A percentile compares a stretch with the other conserved stretches of the same genome.
Evolutionary conservation across 2,797 vertebrate species (phyloP).

Genomic region (Setipinna tenuifilis): DNA sequence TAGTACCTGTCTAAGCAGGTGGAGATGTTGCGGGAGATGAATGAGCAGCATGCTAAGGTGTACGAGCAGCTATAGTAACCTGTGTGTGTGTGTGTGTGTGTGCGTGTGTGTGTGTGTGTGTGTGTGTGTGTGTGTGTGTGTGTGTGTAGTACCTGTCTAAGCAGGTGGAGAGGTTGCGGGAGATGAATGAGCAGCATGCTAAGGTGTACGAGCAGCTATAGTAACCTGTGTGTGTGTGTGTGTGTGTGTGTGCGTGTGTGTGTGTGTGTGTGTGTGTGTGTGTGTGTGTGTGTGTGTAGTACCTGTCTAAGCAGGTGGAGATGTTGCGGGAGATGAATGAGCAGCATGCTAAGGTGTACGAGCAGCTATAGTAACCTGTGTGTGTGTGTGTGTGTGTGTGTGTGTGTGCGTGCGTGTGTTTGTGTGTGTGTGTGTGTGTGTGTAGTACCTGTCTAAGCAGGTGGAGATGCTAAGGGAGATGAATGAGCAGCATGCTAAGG

Average conservation of each 20-base stretch:
- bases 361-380: conserved; percentile 84
- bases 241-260: background rate
- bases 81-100: no score
- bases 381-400: background rate
- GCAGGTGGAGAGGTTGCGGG: conserved; percentile 90
- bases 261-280: no score
- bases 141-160: conserved; percentile 66
- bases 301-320: conserved; percentile 94
- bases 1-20: conserved; percentile 80
- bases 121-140: no score
- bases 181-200: conserved; percentile 95
- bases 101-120: no score
- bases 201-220: conserved; percentile 79
- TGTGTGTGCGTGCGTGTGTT: conserved; percentile 10
- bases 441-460: conserved; percentile 93
- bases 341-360: conserved; percentile 95
- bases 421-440: background rate
- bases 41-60: conserved; percentile 90
- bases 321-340: conserved; percentile 92
- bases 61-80: conserved; percentile 72
- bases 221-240: background rate
- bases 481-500: conserved; percentile 96
- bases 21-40: conserved; percentile 91
- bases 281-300: conserved; percentile 68
- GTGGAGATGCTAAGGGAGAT: conserved; percentile 90